Evolutionary conservation across 2,113 vertebrate species (phyloP), one percentile per base, ranked within the genome.

Genomic region (Epinephelus lanceolatus): DNA sequence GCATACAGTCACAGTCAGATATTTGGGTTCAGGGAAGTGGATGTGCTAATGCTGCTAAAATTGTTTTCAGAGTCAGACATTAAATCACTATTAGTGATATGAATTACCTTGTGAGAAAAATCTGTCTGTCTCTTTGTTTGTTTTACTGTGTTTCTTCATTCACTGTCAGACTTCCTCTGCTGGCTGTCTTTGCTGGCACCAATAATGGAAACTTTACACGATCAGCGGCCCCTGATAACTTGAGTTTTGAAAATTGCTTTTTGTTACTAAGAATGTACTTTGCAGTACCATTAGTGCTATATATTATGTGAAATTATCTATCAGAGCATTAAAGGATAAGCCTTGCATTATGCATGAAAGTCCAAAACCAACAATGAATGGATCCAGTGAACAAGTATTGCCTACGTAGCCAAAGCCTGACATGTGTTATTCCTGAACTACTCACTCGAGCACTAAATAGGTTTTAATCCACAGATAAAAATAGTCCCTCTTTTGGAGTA

Each of bases 141-240:
- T 70, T 70, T 42, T 19, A 51, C 42, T 10, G 7, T 21, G 40
- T 21, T 57, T 42, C 18, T 62, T 76, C 23, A 57, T 66, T 78
- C 40, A 40, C 23, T 71, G 30, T 72, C 62, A 53, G 52, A 67
- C 76, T 57, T 68, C 33, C 33, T 71, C 53, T 63, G 63, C 62
- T 71, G 73, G 17, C 53, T 76, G 23, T 40, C 51, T 78, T 37
- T 33, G 23, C 33, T 86, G 84, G 88, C 81, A 63, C 42, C 8
- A 23, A 2, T 53, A 40, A 76, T 75, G 81, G 81, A 91, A 88
- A 89, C 13, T 25, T 73, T 62, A 77, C 59, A 23, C 6, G 17
- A 65, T 45, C n/a, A 49, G n/a, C 23, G 30, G 51, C 6, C 15
- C 19, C 10, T 45, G 42, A 37, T 37, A 53, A 47, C 2, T 71